Evolutionary conservation across 2,113 vertebrate genomes (phyloP), one percentile per base, ranked within the genome.

Genomic region (Heterocephalus glaber): DNA sequence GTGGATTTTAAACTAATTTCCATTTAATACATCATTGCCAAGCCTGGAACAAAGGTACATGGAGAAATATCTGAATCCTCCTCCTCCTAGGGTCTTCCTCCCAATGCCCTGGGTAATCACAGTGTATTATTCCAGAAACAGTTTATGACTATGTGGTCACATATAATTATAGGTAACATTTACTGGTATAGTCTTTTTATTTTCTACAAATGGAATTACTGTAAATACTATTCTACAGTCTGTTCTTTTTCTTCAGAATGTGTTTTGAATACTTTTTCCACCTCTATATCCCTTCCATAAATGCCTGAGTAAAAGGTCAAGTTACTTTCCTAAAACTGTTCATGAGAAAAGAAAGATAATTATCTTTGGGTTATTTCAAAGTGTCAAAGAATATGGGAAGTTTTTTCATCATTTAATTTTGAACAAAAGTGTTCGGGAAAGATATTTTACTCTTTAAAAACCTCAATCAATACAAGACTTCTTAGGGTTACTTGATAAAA

Each of bases 161-260:
- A 79, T 81, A 47, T 38, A 68, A 93, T 85, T 47, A 83, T 3
- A 95, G 44, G 65, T 52, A 89, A 74, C 24, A 8, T 85, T 96
- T 86, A 82, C 49, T 89, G 28, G 58, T 9, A 79, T 33, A 24
- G 20, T 63, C 66, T 89, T 92, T 93, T 88, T 61, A 68, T 94
- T 93, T 70, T 56, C 28, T 70, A 72, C 30, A 93, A 95, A 91
- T 79, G 44, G 49, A n/a, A 86, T 83, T 8, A 70, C 33, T 26
- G 2, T 96, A 97, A 92, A 94, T 77, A 84, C 1, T 8, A 87
- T 74, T 74, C 8, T 93, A 5, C 47, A 89, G 49, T 47, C 20
- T 92, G 9, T 86, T 91, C 33, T 86, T 96, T 86, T 68, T 94
- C 7, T 83, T 94, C 13, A 89, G 86, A 94, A 92, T 96, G 54